Base-by-base conservation (phyloP, 2,113 vertebrate species). In the Ancistrus triradiatus region DNA sequence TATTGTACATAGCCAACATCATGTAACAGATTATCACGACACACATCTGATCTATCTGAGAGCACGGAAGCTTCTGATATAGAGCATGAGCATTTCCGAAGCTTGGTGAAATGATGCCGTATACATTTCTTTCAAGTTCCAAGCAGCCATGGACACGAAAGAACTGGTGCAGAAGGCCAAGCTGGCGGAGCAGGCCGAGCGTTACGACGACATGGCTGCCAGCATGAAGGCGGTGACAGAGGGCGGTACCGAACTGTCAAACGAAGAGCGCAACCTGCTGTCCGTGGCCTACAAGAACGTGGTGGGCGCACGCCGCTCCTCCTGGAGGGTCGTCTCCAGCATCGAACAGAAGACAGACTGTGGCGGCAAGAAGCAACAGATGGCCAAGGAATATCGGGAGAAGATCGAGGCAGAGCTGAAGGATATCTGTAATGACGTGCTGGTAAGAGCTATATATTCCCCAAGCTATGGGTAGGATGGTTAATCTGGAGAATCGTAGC, bases 261-360 rank as follows among this genome's bases (percentile, higher is more conserved):
- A 92, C 0, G 96, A 98, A 84, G 93, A 97, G 85, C 92, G 95
- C 82, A 98, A 98, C 87, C 91, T 98, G 80, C 92, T 98, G 66
- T 97, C 95, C 1, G 95, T 98, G 76, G 94, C 95, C 80, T 98
- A 95, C 89, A 98, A 98, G 90, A 98, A 97, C 75, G 95, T 95
- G 84, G 95, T 98, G 81, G 95, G 95, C 57, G 93, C 94, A 17
- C 88, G 90, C 65, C 91, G 95, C 84, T 95, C 94, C 77, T 92
- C 94, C 77, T 98, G 94, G 94, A 92, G 96, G 85, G 93, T 98
- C 64, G 78, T 98, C 67, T 92, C 91, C 70, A 94, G 90, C 89
- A 91, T 97, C 43, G 92, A 98, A 87, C 87, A 90, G 74, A 97
- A 97, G 81, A 84, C 83, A 5, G 90, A 91, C 66, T 87, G 91